Evolutionary conservation across 2,797 vertebrate species (phyloP).

Genomic region (Cichlasoma orientale): DNA sequence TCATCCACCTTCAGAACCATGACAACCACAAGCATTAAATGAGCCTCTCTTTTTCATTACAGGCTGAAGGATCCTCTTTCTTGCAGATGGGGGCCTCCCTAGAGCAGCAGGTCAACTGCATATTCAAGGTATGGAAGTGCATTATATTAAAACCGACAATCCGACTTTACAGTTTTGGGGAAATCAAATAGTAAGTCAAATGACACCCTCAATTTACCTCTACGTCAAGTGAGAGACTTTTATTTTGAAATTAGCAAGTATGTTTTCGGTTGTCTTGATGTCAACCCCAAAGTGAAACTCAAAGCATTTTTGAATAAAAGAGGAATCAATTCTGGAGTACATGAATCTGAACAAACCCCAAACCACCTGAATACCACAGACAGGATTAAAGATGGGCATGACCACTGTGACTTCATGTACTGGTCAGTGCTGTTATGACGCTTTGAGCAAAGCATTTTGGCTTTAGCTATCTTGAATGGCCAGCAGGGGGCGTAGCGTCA

Average conservation of each 20-base stretch:
- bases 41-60: conserved; percentile 18
- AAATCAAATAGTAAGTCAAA: not conserved
- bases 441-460: not conserved
- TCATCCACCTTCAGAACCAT: not conserved
- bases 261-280: not conserved
- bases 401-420: accelerated
- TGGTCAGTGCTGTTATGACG: not conserved
- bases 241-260: not conserved
- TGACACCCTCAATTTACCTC: no score
- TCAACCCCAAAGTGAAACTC: not conserved
- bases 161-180: not conserved
- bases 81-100: conserved; percentile 96
- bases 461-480: not conserved
- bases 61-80: conserved; percentile 93
- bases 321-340: not conserved
- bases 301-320: not conserved
- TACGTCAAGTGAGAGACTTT: not conserved
- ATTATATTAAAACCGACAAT: not conserved
- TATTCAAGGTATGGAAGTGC: conserved; percentile 87
- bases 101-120: conserved; percentile 94
- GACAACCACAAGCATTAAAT: conserved; percentile 1
- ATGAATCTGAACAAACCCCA: not conserved
- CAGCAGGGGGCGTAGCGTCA: no score
- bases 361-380: not conserved
- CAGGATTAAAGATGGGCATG: not conserved